Base-by-base conservation (phyloP, 2,113 vertebrate species). In the Meles meles region DNA sequence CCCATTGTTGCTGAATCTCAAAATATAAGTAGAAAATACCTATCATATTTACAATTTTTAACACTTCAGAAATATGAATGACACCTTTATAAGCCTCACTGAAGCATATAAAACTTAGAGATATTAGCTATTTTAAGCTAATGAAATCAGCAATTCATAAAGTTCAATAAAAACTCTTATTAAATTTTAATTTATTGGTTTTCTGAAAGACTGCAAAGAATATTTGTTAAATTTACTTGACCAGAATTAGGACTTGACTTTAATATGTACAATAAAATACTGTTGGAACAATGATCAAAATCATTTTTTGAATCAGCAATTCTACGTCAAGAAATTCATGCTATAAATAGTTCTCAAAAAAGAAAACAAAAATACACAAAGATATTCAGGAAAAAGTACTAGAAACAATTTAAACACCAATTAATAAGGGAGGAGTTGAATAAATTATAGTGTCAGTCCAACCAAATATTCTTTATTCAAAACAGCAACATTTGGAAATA, bases 81-180 rank as follows among this genome's bases (percentile, higher is more conserved):
- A 67, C 13, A 89, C 10, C 92, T 79, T 69, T 72, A 31, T 69
- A 88, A 65, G 85, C 0, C 20, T 31, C 57, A 44, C 9, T 90
- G 29, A 97, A 90, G 63, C 61, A 90, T 17, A 85, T 49, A 90
- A 85, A 96, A 92, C n/a, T 74, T 80, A 0, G 7, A 97, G 23
- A 80, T 57, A 83, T 34, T 90, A 11, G 37, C 27, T 47, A 90
- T 25, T 71, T 94, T 88, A 91, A 65, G 20, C 76, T 92, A 82
- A 82, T 29, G 34, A 88, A 97, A 97, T 94, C 12, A 84, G 31
- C 3, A 95, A 87, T 67, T 72, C 14, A 31, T 72, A 76, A 95
- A 6, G 12, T 79, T 93, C 93, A 97, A 89, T 88, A 90, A 97
- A 97, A 95, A 79, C 17, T 93, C 77, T 88, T 27, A 84, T 63